Evolutionary conservation across 2,797 vertebrate species (phyloP).

Genomic region (Vultur gryphus): DNA sequence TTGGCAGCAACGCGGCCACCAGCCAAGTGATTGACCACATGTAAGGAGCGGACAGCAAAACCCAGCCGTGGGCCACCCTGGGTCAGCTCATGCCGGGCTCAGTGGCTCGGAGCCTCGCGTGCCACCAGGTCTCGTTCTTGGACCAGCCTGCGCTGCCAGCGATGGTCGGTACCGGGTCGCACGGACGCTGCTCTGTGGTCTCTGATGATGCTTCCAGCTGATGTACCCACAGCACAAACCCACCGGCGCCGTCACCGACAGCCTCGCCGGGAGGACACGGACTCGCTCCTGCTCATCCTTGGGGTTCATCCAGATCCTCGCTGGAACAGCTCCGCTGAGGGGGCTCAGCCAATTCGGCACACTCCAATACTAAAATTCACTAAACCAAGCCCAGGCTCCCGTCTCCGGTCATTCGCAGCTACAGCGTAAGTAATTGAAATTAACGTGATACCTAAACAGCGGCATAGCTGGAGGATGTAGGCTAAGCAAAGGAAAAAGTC

Average conservation of each 20-base stretch:
- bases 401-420: not conserved
- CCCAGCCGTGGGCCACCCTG: not conserved
- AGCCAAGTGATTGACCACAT: slow-evolving; percentile 76
- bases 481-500: not conserved
- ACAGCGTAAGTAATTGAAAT: not conserved
- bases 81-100: not conserved
- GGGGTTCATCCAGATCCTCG: fast-evolving
- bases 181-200: not conserved
- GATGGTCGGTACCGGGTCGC: fast-evolving
- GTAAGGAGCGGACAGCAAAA: not conserved
- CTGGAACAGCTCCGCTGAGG: not conserved
- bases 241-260: fast-evolving
- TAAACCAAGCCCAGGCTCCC: slow-evolving; percentile 37
- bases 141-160: not conserved
- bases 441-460: not conserved
- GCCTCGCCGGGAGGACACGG: fast-evolving
- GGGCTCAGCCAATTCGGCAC: not conserved
- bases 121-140: not conserved
- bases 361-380: slow-evolving; percentile 56
- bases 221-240: not conserved
- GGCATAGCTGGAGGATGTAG: not conserved
- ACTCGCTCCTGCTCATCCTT: not conserved
- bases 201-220: not conserved
- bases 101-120: fast-evolving
- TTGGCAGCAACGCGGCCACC: slow-evolving; percentile 81